Evolutionary conservation across 2,797 vertebrate genomes (phyloP).

Genomic region (Mycteria americana): DNA sequence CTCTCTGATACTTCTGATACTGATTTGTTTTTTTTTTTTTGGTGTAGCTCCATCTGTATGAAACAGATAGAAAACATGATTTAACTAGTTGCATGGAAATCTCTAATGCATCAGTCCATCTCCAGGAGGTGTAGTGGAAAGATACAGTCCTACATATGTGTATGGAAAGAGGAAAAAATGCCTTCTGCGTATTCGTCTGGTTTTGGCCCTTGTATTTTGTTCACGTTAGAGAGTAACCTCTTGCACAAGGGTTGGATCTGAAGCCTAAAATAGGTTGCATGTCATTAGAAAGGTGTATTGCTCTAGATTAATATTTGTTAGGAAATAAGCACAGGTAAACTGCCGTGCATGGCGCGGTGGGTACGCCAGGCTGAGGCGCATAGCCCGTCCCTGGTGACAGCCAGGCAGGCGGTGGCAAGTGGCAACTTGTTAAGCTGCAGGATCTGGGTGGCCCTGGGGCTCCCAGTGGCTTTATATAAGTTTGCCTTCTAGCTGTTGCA

Average conservation of each 20-base stretch:
- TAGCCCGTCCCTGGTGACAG: accelerated
- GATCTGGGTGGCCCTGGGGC: background rate
- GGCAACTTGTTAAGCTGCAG: background rate
- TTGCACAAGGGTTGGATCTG: background rate
- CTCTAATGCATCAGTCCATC: background rate
- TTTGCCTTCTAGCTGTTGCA: background rate
- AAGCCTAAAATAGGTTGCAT: background rate
- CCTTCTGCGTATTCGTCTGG: background rate
- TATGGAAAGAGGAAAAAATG: background rate
- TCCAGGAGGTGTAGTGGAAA: background rate
- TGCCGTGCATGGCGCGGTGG: accelerated
- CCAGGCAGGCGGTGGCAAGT: background rate
- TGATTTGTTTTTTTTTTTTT: background rate
- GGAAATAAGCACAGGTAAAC: background rate
- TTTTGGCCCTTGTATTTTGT: background rate
- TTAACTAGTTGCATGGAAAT: background rate
- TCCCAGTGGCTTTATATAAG: background rate
- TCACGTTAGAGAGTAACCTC: background rate
- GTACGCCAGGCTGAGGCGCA: accelerated
- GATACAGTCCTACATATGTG: accelerated
- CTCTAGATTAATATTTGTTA: background rate
- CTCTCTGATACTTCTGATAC: background rate
- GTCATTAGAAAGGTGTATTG: background rate
- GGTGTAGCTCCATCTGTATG: background rate
- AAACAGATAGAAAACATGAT: background rate